A percentile compares a stretch with the other conserved stretches of the same genome.
phyloP scores from a whole-genome alignment of 2,888 invertebrate genomes.

The Athalia circularis region DNA sequence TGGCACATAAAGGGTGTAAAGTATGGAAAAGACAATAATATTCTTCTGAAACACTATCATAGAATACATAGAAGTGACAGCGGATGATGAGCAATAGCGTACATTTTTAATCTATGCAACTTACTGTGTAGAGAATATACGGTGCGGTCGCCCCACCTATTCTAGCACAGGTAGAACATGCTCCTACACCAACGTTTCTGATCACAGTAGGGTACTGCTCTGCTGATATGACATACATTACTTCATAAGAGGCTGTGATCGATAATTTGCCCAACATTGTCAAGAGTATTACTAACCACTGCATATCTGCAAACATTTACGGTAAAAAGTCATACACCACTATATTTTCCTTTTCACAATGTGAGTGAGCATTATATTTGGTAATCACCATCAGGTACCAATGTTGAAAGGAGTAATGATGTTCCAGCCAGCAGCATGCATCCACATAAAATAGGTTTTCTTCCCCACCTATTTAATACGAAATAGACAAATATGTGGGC shows the following conservation, averaged over 20 bases:
- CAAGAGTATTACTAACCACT: conserved; percentile 77
- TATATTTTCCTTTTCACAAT: conserved; percentile 66
- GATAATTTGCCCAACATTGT: conserved; percentile 85
- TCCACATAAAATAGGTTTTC: conserved; percentile 81
- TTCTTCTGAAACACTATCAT: background rate
- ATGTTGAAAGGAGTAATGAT: conserved; percentile 77
- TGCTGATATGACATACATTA: conserved; percentile 83
- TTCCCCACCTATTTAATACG: conserved; percentile 82
- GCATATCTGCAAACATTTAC: conserved; percentile 71
- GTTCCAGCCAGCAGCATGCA: conserved; percentile 81
- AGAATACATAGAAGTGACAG: background rate
- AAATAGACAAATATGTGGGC: conserved; percentile 81
- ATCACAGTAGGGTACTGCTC: conserved; percentile 87
- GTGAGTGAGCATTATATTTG: background rate
- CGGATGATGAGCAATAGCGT: background rate
- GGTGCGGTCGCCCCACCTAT: conserved; percentile 81
- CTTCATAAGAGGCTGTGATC: conserved; percentile 84
- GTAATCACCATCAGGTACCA: conserved; percentile 77
- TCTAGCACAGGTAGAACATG: conserved; percentile 79
- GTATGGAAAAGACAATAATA: conserved; percentile 1
- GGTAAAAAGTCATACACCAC: background rate
- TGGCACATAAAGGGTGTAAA: background rate
- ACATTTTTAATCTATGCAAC: conserved; percentile 47
- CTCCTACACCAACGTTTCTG: conserved; percentile 79
- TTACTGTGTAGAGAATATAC: conserved; percentile 77